phyloP scores from a whole-genome alignment of 2,113 vertebrate species.

The Epinephelus fuscoguttatus region DNA sequence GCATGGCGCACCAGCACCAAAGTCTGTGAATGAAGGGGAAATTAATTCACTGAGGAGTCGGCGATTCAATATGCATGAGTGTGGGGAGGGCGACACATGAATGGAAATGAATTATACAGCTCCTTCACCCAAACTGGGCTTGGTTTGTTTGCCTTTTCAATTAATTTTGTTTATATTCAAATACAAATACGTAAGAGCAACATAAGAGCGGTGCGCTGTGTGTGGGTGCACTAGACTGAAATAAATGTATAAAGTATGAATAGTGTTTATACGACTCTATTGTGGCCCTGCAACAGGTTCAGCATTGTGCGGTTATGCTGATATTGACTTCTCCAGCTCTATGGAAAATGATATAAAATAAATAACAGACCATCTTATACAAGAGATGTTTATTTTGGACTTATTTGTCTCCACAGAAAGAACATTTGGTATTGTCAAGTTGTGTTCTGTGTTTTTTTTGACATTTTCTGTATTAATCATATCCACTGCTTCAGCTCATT shows the following conservation, averaged over 20 bases:
- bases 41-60: conserved; percentile 55
- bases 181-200: background rate
- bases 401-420: too few species aligned
- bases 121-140: background rate
- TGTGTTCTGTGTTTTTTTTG: background rate
- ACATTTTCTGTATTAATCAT: conserved; percentile 4
- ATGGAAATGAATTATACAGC: conserved; percentile 21
- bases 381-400: background rate
- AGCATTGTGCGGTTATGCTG: background rate
- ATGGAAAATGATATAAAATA: background rate
- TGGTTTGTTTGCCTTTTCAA: background rate
- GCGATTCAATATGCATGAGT: conserved; percentile 46
- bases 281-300: conserved; percentile 3
- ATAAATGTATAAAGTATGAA: too few species aligned
- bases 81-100: conserved; percentile 11
- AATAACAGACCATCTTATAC: background rate
- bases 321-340: background rate
- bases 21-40: conserved; percentile 82
- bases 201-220: background rate
- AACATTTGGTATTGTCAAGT: background rate
- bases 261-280: background rate
- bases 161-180: background rate
- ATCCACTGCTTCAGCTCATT: conserved; percentile 1
- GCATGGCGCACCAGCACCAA: conserved; percentile 89
- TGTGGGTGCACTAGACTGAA: background rate